phyloP scores from a whole-genome alignment of 2,888 invertebrate species.

The Gymnosoma rotundatum region DNA sequence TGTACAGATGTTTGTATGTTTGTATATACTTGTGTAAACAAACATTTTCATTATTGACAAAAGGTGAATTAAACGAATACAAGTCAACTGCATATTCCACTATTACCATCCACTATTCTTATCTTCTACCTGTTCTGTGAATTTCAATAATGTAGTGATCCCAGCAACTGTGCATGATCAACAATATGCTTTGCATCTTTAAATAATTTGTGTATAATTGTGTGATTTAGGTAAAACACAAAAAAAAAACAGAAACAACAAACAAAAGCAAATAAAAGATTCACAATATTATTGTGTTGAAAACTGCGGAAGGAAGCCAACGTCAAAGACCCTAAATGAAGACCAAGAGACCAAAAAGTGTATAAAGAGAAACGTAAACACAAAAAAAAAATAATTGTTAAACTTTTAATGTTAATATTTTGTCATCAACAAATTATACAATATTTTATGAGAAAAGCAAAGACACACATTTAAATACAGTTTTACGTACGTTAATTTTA shows the following conservation, averaged over 20 bases:
- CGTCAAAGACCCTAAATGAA: conserved; percentile 58
- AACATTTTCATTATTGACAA: conserved; percentile 43
- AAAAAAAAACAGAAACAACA: conserved; percentile 19
- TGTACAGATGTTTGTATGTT: background rate
- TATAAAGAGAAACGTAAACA: conserved; percentile 35
- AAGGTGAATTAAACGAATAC: conserved; percentile 1
- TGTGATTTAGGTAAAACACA: conserved; percentile 57
- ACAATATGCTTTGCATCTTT: conserved; percentile 57
- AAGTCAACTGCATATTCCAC: conserved; percentile 28
- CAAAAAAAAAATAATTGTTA: conserved; percentile 48
- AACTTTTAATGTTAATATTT: conserved; percentile 67
- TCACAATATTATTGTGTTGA: conserved; percentile 14
- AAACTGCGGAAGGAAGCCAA: conserved; percentile 66
- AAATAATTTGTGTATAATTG: conserved; percentile 67
- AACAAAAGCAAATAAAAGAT: conserved; percentile 17
- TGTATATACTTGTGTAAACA: background rate
- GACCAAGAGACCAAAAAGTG: background rate
- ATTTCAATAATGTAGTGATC: conserved; percentile 49
- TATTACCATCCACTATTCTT: conserved; percentile 12
- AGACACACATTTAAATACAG: conserved; percentile 9
- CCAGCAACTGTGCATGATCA: conserved; percentile 59
- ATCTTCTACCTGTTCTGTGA: conserved; percentile 34
- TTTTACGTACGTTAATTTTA: background rate
- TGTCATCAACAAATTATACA: conserved; percentile 61
- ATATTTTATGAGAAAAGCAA: conserved; percentile 40